A percentile compares a stretch with the other conserved stretches of the same genome.
Evolutionary conservation across 2,113 vertebrate species (phyloP).

Genomic region (Colossoma macropomum): DNA sequence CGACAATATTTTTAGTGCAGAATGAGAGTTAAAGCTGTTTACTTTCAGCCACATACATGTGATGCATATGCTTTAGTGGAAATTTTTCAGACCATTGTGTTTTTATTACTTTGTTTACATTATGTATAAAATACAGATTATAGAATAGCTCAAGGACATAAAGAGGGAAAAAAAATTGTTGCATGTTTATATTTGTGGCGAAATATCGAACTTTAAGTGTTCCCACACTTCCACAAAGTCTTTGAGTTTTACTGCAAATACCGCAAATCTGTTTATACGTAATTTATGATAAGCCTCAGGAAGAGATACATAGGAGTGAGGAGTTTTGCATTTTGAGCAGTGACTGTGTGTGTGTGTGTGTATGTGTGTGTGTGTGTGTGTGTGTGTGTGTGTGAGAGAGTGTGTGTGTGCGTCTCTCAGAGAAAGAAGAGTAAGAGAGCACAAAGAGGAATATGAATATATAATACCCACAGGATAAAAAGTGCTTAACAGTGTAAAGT

Average conservation of each 20-base stretch:
- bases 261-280: constrained; percentile 6
- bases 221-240: not conserved
- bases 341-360: constrained; percentile 19
- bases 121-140: not conserved
- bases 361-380: constrained; percentile 28
- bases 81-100: not conserved
- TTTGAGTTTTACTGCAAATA: constrained; percentile 2
- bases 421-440: constrained; percentile 38
- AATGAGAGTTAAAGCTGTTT: too few species aligned
- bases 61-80: too few species aligned
- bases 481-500: constrained; percentile 70
- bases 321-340: constrained; percentile 36
- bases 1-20: too few species aligned
- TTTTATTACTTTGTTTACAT: not conserved
- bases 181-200: not conserved
- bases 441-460: constrained; percentile 36
- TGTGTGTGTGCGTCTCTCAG: constrained; percentile 2
- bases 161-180: not conserved
- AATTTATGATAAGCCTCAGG: constrained; percentile 8
- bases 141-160: not conserved
- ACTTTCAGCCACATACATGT: too few species aligned
- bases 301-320: constrained; percentile 11
- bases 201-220: not conserved
- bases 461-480: constrained; percentile 63
- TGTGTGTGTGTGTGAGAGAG: constrained; percentile 6